These are phyloP conservation scores for Typhlichthys subterraneus DNA, from an alignment of 2,797 vertebrate species.

Conservation along the genomic window DNA sequence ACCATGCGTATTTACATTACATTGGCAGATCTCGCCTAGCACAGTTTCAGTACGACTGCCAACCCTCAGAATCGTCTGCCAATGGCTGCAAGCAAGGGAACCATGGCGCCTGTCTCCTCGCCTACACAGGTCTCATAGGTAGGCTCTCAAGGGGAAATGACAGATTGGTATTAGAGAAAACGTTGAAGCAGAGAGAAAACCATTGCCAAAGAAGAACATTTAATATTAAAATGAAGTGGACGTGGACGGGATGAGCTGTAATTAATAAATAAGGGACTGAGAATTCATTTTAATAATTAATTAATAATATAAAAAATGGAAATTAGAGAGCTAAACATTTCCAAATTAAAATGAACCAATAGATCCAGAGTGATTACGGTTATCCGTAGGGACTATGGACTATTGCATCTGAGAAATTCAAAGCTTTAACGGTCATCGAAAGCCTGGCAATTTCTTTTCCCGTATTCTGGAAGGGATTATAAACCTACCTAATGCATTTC, in stretches of 20 bases:
- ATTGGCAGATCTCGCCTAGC: constrained; percentile 76
- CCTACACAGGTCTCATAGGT: constrained; percentile 83
- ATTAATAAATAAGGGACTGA: neutral
- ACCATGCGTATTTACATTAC: constrained; percentile 14
- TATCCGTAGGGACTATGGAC: no score
- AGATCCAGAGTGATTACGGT: no score
- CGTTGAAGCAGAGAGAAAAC: neutral
- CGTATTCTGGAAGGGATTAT: constrained; percentile 29
- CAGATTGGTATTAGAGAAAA: constrained; percentile 18
- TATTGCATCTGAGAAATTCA: constrained; percentile 18
- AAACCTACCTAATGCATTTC: constrained; percentile 58
- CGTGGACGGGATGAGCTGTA: neutral
- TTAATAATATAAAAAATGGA: constrained; percentile 15
- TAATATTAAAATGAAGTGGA: no score
- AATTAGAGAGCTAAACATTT: no score
- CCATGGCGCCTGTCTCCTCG: constrained; percentile 75
- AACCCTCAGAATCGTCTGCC: constrained; percentile 66
- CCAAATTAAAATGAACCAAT: no score
- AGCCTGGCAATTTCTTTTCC: constrained; percentile 32
- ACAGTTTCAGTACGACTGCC: constrained; percentile 79
- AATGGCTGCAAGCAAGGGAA: constrained; percentile 76
- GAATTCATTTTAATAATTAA: constrained; percentile 10
- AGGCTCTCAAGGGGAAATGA: constrained; percentile 30
- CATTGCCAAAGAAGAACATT: no score
- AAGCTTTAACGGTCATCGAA: constrained; percentile 34